These are phyloP conservation scores for Chironomus striatipennis DNA, from an alignment of 1,140 invertebrate genomes.

Conservation along the genomic window DNA sequence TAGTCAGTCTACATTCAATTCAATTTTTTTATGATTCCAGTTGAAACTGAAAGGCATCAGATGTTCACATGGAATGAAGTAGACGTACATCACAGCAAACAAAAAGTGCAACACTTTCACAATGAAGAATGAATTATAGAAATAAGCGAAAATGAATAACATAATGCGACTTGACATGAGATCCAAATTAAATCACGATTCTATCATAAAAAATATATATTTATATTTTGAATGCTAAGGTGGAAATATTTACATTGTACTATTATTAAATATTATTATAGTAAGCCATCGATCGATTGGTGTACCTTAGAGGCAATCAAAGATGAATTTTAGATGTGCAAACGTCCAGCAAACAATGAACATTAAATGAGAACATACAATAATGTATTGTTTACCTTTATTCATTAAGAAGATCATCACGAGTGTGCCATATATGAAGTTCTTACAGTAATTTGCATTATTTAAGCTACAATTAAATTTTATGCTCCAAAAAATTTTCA, in stretches of 20 bases:
- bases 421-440: not conserved
- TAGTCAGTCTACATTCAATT: no score
- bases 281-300: not conserved
- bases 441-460: not conserved
- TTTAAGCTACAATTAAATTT: not conserved
- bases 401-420: slow-evolving; percentile 1
- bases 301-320: not conserved
- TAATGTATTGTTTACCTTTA: not conserved
- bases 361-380: not conserved
- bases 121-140: not conserved
- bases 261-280: not conserved
- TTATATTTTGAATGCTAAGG: not conserved
- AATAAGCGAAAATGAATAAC: not conserved
- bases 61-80: no score
- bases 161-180: not conserved
- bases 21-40: no score
- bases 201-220: not conserved
- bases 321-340: not conserved
- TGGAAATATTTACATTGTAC: slow-evolving; percentile 3
- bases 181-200: slow-evolving; percentile 4
- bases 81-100: no score
- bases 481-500: not conserved
- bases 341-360: not conserved
- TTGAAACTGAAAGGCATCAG: no score
- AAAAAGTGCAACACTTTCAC: not conserved